Evolutionary conservation across 2,797 vertebrate species (phyloP), one percentile per base, ranked within the genome.

Genomic region (Sebastes matsubarae): DNA sequence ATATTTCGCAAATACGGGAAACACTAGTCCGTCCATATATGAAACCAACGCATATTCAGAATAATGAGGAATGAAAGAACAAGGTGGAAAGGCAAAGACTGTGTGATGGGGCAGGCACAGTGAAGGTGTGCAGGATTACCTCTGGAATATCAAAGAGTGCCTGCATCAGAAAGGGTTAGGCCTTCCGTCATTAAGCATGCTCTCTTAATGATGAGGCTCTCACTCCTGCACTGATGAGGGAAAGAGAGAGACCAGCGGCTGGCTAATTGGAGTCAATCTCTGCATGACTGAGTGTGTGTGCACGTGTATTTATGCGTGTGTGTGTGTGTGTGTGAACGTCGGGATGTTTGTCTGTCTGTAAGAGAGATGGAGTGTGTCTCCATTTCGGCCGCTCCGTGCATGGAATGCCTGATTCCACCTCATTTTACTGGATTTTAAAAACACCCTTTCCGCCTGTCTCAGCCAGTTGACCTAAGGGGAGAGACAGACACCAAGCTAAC

Each of bases 191-290:
- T 93, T 93, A 93, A 86, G 75, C 81, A 72, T 75, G 85, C 83
- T 92, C 87, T 91, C 88, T 89, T 94, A 94, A 95, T 92, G 94
- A 94, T 92, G 89, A 92, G 85, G 13, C 85, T 88, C 75, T 93
- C 89, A 87, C 88, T 89, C 85, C 60, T 25, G 75, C 84, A 79
- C 89, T 92, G 88, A 94, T 90, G 82, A 91, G 84, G 64, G 63
- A 88, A 90, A 71, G 79, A 84, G 87, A 86, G 83, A 84, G 80
- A 92, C 86, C 85, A 87, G 82, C 38, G 57, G 82, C 72, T 50
- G 4, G 77, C 82, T 92, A 94, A 94, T 92, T 94, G 90, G 93
- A 94, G 87, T 91, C 90, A 92, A 90, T 93, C 82, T 89, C 80
- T 88, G 88, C 84, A 80, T 81, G 88, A 75, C 79, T 89, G 80